Evolutionary conservation across 2,888 invertebrate species (phyloP), one percentile per base, ranked within the genome.

Genomic region (Sepiola atlantica): DNA sequence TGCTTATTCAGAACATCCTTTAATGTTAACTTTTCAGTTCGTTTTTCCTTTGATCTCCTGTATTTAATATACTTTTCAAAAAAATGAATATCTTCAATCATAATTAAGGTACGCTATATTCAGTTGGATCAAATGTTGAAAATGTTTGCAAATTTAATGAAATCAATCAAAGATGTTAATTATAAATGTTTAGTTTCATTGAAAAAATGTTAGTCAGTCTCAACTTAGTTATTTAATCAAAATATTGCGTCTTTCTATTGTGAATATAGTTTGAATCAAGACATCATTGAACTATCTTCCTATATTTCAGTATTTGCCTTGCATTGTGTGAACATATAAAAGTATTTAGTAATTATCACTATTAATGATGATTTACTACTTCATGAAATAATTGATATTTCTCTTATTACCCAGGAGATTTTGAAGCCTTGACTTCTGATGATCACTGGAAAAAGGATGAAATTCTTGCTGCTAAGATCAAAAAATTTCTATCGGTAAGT

Each of bases 401-500:
- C 35, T 24, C 55, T 61, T 61, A 35, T 93, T 93, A 61, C 54
- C 24, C 93, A 94, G 94, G 94, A 90, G 94, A 94, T 90, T 94
- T 93, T 94, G 94, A 94, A 93, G 93, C 93, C 61, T 61, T 93
- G 57, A 93, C 93, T 90, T 94, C 95, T 97, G 97, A 98, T 97
- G 98, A 98, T 97, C 98, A 98, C 97, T 98, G 98, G 98, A 98
- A 98, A 97, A 98, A 98, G 97, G 98, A 98, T 96, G 98, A 98
- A 98, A 98, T 98, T 97, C 98, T 99, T 98, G 98, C 98, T 97
- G 98, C 98, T 98, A 98, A 98, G 98, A 99, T 99, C 98, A 98
- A 98, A 98, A 98, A 98, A 98, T 99, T 99, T 98, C 98, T 99
- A 98, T 98, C 98, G 98, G 99, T 99, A 98, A 98, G 98, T 97